Base-by-base conservation (phyloP, 1,140 invertebrate species). In the Galleria mellonella region DNA sequence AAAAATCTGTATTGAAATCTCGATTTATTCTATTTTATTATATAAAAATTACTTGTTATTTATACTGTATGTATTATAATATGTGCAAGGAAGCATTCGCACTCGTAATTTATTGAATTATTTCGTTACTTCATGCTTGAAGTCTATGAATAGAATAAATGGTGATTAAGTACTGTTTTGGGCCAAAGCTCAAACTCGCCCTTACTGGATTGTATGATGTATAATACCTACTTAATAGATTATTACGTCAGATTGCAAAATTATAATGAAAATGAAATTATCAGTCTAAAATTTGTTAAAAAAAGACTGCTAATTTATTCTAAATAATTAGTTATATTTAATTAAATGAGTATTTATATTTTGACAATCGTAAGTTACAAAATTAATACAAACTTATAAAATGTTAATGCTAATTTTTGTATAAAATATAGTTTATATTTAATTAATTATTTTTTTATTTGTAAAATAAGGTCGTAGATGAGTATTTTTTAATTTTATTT, bases 211-310 rank as follows among this genome's bases (percentile, higher is more conserved):
- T 23, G 17, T 2, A 23, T 23, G 2, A 23, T 23, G 17, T 23
- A 23, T 3, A 23, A 3, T 23, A 3, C 2, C 2, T 23, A 23
- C 6, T 23, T 23, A 23, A n/a, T n/a, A n/a, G n/a, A n/a, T 23
- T 3, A 6, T 23, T 23, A 23, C 17, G 6, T 23, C 17, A 23
- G 6, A 2, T 3, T 6, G 6, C 17, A 23, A 6, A n/a, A n/a
- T n/a, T n/a, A n/a, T n/a, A n/a, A 23, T 23, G 6, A 23, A 23
- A 23, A 23, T 23, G 6, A 23, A 23, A 23, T 23, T 15, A 37
- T 23, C 33, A 28, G 51, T 61, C 60, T 50, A 51, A 67, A 39
- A 67, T 67, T 62, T 67, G 64, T 67, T 67, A 36, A 54, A 48
- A n/a, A 68, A 61, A 29, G 60, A 58, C 54, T 44, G 44, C 51